Evolutionary conservation across 1,140 invertebrate species (phyloP).

Genomic region (Diorhabda carinulata): DNA sequence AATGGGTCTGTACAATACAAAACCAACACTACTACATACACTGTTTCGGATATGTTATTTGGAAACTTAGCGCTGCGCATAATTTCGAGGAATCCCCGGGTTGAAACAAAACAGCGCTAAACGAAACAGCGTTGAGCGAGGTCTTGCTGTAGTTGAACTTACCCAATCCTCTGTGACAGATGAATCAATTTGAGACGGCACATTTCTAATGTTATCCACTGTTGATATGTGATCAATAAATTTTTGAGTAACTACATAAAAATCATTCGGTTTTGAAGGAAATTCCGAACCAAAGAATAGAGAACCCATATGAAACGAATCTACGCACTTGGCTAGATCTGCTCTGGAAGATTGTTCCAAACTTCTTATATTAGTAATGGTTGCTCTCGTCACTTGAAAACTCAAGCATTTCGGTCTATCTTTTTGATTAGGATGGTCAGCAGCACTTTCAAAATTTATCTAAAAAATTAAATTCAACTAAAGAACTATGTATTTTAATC

Average conservation of each 20-base stretch:
- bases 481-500: too few relatives aligned
- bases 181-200: slow-evolving; percentile 36
- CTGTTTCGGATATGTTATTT: too few relatives aligned
- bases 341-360: slow-evolving; percentile 64
- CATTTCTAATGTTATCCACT: slow-evolving; percentile 51
- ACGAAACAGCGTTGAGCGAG: too few relatives aligned
- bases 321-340: slow-evolving; percentile 69
- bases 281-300: slow-evolving; percentile 71
- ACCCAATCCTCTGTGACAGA: slow-evolving; percentile 36
- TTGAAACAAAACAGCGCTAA: too few relatives aligned
- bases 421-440: slow-evolving; percentile 67
- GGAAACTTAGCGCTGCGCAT: too few relatives aligned
- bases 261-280: slow-evolving; percentile 62
- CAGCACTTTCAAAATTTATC: slow-evolving; percentile 68
- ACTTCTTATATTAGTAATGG: slow-evolving; percentile 73
- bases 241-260: slow-evolving; percentile 67
- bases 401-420: slow-evolving; percentile 79
- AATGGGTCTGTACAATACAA: too few relatives aligned
- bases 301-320: slow-evolving; percentile 67
- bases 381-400: slow-evolving; percentile 74
- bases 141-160: slow-evolving; percentile 16
- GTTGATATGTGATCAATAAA: slow-evolving; percentile 67
- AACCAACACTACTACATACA: too few relatives aligned
- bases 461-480: slow-evolving; percentile 42
- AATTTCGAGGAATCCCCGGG: too few relatives aligned